Conservation (phyloP, 2,797 vertebrate species). For the Sebastes nivosus region DNA sequence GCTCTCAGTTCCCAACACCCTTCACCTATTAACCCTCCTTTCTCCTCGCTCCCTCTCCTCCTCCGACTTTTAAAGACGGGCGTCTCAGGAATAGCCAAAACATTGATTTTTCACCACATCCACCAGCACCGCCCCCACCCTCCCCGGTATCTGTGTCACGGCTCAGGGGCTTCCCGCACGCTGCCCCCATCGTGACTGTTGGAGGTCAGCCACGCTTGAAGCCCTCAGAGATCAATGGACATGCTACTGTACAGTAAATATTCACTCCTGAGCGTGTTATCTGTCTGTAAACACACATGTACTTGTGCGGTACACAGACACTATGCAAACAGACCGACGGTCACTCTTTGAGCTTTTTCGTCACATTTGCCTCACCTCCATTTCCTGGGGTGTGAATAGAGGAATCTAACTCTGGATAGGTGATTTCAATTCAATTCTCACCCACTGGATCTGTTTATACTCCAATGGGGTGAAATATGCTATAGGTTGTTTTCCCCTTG, state of each 20-base stretch:
- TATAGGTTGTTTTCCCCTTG: conserved; percentile 73
- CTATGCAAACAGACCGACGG: conserved; percentile 29
- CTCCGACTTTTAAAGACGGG: conserved; percentile 84
- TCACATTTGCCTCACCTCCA: conserved; percentile 52
- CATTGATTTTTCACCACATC: conserved; percentile 85
- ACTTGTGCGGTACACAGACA: conserved; percentile 19
- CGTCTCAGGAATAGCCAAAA: conserved; percentile 86
- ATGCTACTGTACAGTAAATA: conserved; percentile 76
- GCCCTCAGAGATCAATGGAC: conserved; percentile 87
- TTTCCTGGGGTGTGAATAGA: conserved; percentile 87
- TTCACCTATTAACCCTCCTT: conserved; percentile 76
- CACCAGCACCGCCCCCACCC: not conserved
- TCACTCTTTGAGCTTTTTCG: conserved; percentile 40
- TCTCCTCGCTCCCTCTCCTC: conserved; percentile 60
- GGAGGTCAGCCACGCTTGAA: conserved; percentile 82
- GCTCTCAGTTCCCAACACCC: conserved; percentile 63
- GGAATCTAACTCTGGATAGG: conserved; percentile 89
- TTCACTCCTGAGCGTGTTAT: conserved; percentile 83
- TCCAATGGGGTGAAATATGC: conserved; percentile 82
- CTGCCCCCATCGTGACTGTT: conserved; percentile 76
- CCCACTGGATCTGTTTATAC: conserved; percentile 90
- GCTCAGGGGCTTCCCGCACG: conserved; percentile 78
- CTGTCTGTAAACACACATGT: conserved; percentile 71
- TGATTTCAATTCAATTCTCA: conserved; percentile 99
- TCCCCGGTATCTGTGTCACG: conserved; percentile 67